Evolutionary conservation across 2,113 vertebrate genomes (phyloP), one percentile per base, ranked within the genome.

Genomic region (Tetrax tetrax): DNA sequence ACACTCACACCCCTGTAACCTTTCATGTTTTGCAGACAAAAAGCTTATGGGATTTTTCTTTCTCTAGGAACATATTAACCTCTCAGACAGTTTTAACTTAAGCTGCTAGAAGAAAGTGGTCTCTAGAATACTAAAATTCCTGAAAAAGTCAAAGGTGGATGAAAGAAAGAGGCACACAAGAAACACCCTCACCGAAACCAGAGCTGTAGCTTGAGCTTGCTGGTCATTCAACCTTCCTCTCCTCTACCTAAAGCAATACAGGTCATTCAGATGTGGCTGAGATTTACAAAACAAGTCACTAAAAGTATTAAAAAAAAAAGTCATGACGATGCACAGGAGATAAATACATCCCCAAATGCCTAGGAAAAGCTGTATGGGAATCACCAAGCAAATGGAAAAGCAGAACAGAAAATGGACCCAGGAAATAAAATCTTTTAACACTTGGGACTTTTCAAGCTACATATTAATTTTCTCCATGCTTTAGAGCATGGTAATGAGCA

Each of bases 351-450:
- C 85, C 27, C 19, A 65, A 77, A 76, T 24, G 27, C 60, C 64
- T 12, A 12, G 76, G 72, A 70, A 83, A 87, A 63, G 7, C 54
- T 86, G 31, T 8, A 22, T 16, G 27, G 64, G 43, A 90, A 92
- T 41, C 54, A 96, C 41, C 23, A 74, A 71, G 78, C 28, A 83
- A 87, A 72, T 10, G n/a, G 74, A 48, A 86, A 84, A 72, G 41
- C 27, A 66, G 65, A 48, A 31, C 17, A 57, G 65, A 54, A 87
- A 79, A 87, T 2, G 22, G 38, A 68, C 41, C 41, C 51, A 65
- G 89, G 63, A 92, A 96, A 96, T 76, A 87, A 80, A 83, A 82
- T 47, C 23, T 85, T 90, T 64, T 28, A 63, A 69, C 51, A 43
- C 72, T 51, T 23, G 27, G 71, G 82, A 77, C 72, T 80, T 90